Evolutionary conservation across 2,888 invertebrate species (phyloP).

Genomic region (Scaptomyza polygonia): DNA sequence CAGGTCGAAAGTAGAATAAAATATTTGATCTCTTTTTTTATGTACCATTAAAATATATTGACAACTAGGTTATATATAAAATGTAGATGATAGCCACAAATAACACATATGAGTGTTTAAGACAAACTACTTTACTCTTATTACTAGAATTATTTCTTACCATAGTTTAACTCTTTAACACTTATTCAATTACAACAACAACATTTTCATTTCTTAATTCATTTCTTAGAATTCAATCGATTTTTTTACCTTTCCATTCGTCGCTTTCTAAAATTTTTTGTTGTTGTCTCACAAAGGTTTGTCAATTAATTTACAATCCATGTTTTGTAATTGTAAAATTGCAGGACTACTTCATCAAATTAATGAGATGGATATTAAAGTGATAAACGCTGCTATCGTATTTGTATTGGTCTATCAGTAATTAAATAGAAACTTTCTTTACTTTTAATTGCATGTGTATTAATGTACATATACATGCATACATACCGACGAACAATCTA

Average conservation of each 20-base stretch:
- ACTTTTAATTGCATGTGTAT: constrained; percentile 65
- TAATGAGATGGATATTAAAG: constrained; percentile 84
- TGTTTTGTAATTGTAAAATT: constrained; percentile 76
- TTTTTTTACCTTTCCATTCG: neutral
- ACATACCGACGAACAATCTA: constrained; percentile 16
- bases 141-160: neutral
- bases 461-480: constrained; percentile 22
- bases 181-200: neutral
- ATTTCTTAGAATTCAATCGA: neutral
- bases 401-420: constrained; percentile 78
- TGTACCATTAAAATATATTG: neutral
- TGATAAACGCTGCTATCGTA: constrained; percentile 76
- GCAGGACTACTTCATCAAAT: constrained; percentile 84
- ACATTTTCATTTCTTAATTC: neutral
- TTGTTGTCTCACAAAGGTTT: constrained; percentile 19
- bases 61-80: neutral
- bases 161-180: neutral
- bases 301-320: constrained; percentile 55
- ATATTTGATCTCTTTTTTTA: constrained; percentile 7
- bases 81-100: neutral
- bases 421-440: constrained; percentile 63
- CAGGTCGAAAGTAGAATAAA: constrained; percentile 10
- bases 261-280: neutral
- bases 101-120: neutral
- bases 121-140: neutral